Evolutionary conservation across 1,140 invertebrate genomes (phyloP).

Genomic region (Solen grandis): DNA sequence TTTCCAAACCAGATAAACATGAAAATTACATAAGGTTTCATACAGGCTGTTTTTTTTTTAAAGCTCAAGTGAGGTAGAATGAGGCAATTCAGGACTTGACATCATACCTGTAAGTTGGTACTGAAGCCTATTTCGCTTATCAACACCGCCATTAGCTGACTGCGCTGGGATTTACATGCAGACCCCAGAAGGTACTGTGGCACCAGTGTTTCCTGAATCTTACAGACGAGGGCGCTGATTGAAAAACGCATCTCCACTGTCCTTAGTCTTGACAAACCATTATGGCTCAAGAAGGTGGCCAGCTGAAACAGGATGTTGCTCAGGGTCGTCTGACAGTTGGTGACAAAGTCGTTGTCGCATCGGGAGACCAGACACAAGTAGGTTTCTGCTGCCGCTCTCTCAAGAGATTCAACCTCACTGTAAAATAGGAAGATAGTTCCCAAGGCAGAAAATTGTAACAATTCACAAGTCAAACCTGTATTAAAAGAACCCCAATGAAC

Average conservation of each 20-base stretch:
- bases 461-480: neutral
- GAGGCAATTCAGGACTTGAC: neutral
- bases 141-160: slow-evolving; percentile 32
- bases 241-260: slow-evolving; percentile 39
- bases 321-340: slow-evolving; percentile 23
- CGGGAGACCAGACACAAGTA: slow-evolving; percentile 41
- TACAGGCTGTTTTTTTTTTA: no score
- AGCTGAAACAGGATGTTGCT: slow-evolving; percentile 50
- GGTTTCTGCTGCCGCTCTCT: slow-evolving; percentile 44
- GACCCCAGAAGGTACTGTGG: slow-evolving; percentile 23
- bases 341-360: slow-evolving; percentile 22
- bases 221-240: slow-evolving; percentile 35
- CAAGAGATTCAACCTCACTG: slow-evolving; percentile 53
- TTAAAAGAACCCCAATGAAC: neutral
- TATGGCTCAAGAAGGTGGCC: slow-evolving; percentile 20
- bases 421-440: slow-evolving; percentile 15
- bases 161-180: slow-evolving; percentile 41
- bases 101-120: slow-evolving; percentile 24
- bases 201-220: slow-evolving; percentile 50
- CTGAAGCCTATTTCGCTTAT: slow-evolving; percentile 45
- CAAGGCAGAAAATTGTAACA: neutral
- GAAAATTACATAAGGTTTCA: no score
- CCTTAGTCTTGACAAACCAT: slow-evolving; percentile 44
- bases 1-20: no score
- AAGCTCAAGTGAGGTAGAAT: slow-evolving; percentile 8